Evolutionary conservation across 2,113 vertebrate genomes (phyloP).

Genomic region (Eolophus roseicapilla): DNA sequence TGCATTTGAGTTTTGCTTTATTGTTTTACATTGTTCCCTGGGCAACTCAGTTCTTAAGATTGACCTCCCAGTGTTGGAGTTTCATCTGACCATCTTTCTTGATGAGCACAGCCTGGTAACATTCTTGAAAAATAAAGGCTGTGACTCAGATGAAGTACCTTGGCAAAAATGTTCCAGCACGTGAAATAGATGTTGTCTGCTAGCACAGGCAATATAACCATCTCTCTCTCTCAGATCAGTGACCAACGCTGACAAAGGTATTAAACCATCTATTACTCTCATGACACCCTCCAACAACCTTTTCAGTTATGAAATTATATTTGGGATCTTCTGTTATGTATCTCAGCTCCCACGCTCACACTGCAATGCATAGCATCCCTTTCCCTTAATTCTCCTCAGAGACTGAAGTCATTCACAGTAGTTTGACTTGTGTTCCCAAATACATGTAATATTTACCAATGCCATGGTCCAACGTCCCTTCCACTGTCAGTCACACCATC

Average conservation of each 20-base stretch:
- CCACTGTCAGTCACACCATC: background rate
- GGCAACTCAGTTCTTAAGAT: background rate
- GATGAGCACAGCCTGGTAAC: background rate
- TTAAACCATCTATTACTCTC: background rate
- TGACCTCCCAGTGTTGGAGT: background rate
- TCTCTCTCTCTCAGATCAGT: background rate
- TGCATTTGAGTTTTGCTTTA: background rate
- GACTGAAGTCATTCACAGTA: background rate
- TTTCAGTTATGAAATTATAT: background rate
- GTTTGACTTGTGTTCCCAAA: background rate
- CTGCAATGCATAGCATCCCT: background rate
- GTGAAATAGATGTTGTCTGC: background rate
- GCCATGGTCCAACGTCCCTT: too few relatives aligned
- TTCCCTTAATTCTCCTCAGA: background rate
- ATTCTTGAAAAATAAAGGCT: background rate
- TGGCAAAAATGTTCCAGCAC: background rate
- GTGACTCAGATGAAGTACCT: background rate
- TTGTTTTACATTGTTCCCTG: background rate
- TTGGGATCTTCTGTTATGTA: background rate
- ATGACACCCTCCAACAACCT: background rate
- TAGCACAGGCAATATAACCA: too few relatives aligned
- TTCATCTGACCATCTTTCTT: background rate
- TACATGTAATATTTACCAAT: accelerated
- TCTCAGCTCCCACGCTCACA: background rate
- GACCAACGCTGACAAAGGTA: background rate